Conservation (phyloP, 2,113 vertebrate species). For the Cyprinodon brontotheroides region DNA sequence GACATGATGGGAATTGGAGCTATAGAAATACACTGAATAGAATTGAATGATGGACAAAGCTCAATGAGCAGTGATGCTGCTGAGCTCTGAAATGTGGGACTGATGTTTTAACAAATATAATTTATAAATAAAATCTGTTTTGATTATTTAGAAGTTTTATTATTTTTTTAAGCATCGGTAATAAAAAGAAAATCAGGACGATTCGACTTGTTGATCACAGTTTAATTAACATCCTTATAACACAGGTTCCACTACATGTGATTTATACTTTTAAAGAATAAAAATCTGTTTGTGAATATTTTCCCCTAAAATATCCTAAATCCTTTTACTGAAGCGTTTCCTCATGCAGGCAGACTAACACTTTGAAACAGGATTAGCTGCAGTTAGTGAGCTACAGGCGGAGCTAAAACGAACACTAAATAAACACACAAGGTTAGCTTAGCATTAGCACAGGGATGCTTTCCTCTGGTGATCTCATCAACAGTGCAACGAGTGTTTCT, state of each 20-base stretch:
- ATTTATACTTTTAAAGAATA: constrained; percentile 22
- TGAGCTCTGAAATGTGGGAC: too few relatives aligned
- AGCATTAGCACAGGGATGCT: constrained; percentile 10
- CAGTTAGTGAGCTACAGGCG: constrained; percentile 28
- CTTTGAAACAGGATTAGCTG: constrained; percentile 32
- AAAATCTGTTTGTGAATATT: constrained; percentile 15
- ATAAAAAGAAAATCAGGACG: too few relatives aligned
- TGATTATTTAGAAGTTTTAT: too few relatives aligned
- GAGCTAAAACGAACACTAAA: constrained; percentile 22
- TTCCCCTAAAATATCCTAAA: constrained; percentile 22
- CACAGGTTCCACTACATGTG: constrained; percentile 28
- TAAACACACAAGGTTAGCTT: constrained; percentile 22
- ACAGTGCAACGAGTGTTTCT: constrained; percentile 25
- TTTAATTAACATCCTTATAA: constrained; percentile 50
- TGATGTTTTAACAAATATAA: too few relatives aligned
- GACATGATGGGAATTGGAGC: too few relatives aligned
- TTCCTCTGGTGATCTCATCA: background rate
- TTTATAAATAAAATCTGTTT: too few relatives aligned
- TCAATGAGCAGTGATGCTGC: too few relatives aligned
- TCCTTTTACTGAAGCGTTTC: background rate
- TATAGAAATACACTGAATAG: too few relatives aligned
- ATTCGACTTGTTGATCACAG: constrained; percentile 5
- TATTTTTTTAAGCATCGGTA: too few relatives aligned
- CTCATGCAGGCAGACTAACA: constrained; percentile 28
- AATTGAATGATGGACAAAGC: too few relatives aligned